Base-by-base conservation (phyloP, 2,888 invertebrate genomes). In the Psylliodes chrysocephalus region DNA sequence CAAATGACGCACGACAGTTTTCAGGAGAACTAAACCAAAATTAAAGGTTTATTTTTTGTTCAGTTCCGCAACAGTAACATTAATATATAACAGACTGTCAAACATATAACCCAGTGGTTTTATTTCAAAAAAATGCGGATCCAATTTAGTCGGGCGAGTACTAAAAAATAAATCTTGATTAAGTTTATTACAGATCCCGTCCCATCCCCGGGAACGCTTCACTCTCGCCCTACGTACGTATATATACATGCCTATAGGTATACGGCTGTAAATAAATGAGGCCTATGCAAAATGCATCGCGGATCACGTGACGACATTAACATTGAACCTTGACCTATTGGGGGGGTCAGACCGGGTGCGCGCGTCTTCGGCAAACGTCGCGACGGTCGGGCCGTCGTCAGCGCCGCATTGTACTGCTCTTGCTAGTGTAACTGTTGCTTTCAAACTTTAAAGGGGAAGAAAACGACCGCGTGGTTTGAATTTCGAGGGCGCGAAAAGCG, bases 311-410 rank as follows among this genome's bases (percentile, higher is more conserved):
- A 74, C 71, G 74, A 73, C 75, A 77, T 78, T 78, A 77, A 75
- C 75, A 77, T 75, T 75, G 77, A 75, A 79, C 80, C 80, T 80
- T 80, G 80, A 80, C 80, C 79, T 74, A 76, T 73, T 75, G 75
- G 73, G 28, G 68, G 77, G 77, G 78, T 77, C 76, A 78, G 74
- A 69, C 60, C 71, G 67, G 72, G 60, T 76, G 84, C 85, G 84
- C 83, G 83, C 84, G 79, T 80, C 80, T 80, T 82, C 70, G 82
- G 83, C 83, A 67, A 71, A 70, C 71, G 76, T 76, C 72, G 73
- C 75, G 76, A 75, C 75, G 77, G 71, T 70, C 70, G n/a, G n/a
- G 72, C 73, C 73, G 73, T 74, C 72, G 71, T 70, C 71, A 67
- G 70, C 68, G 64, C 69, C 59, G 57, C 57, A 69, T 71, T 66